Evolutionary conservation across 2,113 vertebrate species (phyloP).

Genomic region (Platycercus adscitus): DNA sequence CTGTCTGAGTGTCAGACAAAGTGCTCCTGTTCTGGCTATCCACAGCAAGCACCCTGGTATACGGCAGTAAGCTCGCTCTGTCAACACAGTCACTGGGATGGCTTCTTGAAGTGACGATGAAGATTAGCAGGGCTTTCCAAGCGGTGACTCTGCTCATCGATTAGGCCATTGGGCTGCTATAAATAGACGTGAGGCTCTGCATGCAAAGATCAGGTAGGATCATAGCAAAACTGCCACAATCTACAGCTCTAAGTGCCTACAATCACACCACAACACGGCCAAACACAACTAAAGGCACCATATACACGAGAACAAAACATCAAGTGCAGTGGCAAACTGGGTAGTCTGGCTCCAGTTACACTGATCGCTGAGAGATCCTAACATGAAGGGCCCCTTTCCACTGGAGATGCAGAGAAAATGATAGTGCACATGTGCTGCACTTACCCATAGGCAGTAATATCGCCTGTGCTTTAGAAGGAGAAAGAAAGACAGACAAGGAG

Average conservation of each 20-base stretch:
- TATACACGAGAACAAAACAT: fast-evolving
- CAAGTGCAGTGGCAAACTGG: not conserved
- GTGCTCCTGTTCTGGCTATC: not conserved
- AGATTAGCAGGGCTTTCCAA: not conserved
- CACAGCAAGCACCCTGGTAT: not conserved
- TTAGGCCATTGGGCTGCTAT: not conserved
- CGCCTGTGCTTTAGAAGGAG: not conserved
- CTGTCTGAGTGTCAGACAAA: fast-evolving
- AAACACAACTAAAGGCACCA: not conserved
- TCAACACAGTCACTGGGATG: not conserved
- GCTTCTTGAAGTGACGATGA: not conserved
- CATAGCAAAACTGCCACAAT: not conserved
- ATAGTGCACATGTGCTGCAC: not conserved
- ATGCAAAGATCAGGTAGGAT: not conserved
- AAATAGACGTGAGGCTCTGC: not conserved
- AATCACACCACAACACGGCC: fast-evolving
- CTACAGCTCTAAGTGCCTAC: fast-evolving
- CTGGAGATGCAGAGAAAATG: fast-evolving
- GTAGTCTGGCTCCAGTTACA: not conserved
- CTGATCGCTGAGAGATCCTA: not conserved
- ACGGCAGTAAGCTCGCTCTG: not conserved
- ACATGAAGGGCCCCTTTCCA: not conserved
- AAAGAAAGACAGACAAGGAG: not conserved
- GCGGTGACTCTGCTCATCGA: fast-evolving
- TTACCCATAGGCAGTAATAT: not conserved